Evolutionary conservation across 2,113 vertebrate genomes (phyloP).

Genomic region (Lycocorax pyrrhopterus): DNA sequence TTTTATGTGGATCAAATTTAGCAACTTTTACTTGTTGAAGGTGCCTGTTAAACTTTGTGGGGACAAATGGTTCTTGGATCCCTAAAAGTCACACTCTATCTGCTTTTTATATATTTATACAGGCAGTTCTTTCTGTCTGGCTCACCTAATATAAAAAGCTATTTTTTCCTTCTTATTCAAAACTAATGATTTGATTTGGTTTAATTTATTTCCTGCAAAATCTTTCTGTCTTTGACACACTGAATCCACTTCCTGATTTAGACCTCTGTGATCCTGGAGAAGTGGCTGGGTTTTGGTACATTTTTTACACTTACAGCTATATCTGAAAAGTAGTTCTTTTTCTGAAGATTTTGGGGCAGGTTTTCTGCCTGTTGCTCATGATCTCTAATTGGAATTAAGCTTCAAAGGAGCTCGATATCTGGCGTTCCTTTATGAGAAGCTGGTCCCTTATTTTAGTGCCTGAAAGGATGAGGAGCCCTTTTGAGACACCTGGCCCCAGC

Average conservation of each 20-base stretch:
- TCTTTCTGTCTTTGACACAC: background rate
- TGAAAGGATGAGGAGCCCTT: background rate
- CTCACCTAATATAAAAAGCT: background rate
- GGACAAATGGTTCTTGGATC: conserved; percentile 12
- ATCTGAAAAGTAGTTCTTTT: background rate
- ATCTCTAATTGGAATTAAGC: background rate
- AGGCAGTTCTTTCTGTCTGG: background rate
- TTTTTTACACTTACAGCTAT: background rate
- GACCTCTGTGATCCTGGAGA: background rate
- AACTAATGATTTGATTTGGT: background rate
- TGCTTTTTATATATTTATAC: background rate
- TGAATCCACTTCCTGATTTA: background rate
- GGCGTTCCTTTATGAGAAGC: background rate
- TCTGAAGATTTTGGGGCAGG: background rate
- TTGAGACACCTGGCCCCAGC: background rate
- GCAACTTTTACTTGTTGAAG: conserved; percentile 17
- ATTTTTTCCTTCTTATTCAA: background rate
- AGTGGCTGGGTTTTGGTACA: background rate
- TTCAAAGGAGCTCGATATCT: background rate
- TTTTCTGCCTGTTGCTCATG: background rate
- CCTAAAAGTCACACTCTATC: background rate
- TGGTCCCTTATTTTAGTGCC: background rate
- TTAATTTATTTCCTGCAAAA: conserved; percentile 2
- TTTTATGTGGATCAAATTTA: background rate
- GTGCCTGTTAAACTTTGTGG: background rate